Percentiles rank a stretch among this genome's conserved stretches.
phyloP scores from a whole-genome alignment of 2,797 vertebrate species.

The Mareca penelope region DNA sequence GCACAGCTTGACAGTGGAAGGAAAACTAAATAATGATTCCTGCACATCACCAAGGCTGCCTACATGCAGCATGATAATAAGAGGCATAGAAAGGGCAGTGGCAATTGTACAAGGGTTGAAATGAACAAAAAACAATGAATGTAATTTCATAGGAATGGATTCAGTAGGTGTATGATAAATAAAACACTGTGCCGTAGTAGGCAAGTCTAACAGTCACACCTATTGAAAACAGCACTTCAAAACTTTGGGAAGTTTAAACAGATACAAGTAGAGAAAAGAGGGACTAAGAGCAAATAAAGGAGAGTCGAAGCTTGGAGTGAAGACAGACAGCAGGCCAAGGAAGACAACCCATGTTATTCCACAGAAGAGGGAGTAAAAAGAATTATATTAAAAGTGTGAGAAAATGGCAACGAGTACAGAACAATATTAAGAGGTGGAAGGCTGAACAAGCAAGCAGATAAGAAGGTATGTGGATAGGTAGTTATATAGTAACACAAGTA shows the following conservation, averaged over 20 bases:
- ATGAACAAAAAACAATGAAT: not conserved
- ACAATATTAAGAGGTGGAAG: not conserved
- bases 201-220: constrained; percentile 22
- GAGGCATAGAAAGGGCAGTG: not conserved
- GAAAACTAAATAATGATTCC: not conserved
- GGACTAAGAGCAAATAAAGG: not conserved
- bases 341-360: constrained; percentile 25
- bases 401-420: not conserved
- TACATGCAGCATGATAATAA: not conserved
- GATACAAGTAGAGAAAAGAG: constrained; percentile 5
- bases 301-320: not conserved
- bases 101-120: not conserved
- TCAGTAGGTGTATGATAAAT: not conserved
- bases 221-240: constrained; percentile 13
- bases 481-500: not conserved
- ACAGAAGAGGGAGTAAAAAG: not conserved
- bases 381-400: not conserved
- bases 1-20: not conserved
- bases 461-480: not conserved
- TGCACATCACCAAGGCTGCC: not conserved
- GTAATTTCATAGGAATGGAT: not conserved
- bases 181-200: not conserved
- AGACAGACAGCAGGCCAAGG: constrained; percentile 9
- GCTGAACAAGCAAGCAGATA: not conserved
- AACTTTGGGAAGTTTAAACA: constrained; percentile 16